Conservation (phyloP, 2,888 invertebrate genomes). For the Rhagonycha fulva region DNA sequence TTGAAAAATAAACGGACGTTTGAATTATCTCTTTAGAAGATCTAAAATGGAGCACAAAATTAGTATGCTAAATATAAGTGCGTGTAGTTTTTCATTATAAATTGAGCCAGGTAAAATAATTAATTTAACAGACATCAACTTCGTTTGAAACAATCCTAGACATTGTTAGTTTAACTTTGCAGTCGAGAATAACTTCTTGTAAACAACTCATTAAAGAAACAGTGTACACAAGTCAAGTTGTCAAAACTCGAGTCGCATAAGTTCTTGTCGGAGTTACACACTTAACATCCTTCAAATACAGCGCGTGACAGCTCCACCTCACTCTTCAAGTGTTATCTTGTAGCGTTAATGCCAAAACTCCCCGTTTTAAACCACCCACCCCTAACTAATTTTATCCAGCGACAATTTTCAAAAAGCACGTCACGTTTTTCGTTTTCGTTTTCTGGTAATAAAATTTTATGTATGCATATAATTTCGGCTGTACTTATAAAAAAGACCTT, state of each 20-base stretch:
- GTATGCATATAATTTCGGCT: not conserved
- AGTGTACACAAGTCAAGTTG: slow-evolving; percentile 36
- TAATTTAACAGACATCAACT: slow-evolving; percentile 31
- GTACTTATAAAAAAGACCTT: not conserved
- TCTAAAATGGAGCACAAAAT: not conserved
- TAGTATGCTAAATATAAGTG: not conserved
- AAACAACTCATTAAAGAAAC: slow-evolving; percentile 38
- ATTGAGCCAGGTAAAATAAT: slow-evolving; percentile 22
- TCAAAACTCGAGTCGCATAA: slow-evolving; percentile 37
- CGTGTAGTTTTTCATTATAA: not conserved
- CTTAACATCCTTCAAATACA: slow-evolving; percentile 33
- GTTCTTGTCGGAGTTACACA: slow-evolving; percentile 35
- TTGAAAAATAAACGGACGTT: not conserved
- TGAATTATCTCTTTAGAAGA: not conserved
- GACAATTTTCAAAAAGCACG: not conserved
- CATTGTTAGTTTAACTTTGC: slow-evolving; percentile 34
- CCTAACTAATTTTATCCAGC: slow-evolving; percentile 6
- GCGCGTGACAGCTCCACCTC: slow-evolving; percentile 31
- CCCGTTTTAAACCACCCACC: slow-evolving; percentile 19
- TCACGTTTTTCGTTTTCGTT: not conserved
- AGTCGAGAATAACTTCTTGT: slow-evolving; percentile 35
- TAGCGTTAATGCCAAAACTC: slow-evolving; percentile 33
- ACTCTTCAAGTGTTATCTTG: slow-evolving; percentile 27
- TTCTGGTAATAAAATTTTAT: not conserved
- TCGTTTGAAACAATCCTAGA: slow-evolving; percentile 28